phyloP scores from a whole-genome alignment of 2,797 vertebrate genomes.

The Arnoldichthys spilopterus region DNA sequence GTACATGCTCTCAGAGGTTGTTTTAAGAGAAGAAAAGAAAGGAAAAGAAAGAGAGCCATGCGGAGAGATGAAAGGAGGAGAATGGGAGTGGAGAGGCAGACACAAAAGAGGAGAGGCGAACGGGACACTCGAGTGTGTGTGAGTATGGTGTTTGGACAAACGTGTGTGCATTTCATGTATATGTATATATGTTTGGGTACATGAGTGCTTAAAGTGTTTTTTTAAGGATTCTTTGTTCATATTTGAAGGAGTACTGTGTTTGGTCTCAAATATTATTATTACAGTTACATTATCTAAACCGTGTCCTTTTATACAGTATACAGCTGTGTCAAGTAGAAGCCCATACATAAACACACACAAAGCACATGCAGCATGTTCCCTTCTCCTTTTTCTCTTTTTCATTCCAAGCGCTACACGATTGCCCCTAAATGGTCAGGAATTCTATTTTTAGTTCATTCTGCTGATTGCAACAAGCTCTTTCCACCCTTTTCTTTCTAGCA shows the following conservation, averaged over 20 bases:
- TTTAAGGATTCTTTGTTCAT: neutral
- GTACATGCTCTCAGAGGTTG: conserved; percentile 20
- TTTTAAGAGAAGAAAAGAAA: conserved; percentile 43
- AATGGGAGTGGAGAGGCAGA: conserved; percentile 58
- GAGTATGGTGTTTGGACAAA: conserved; percentile 67
- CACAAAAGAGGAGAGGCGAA: conserved; percentile 66
- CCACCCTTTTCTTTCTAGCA: neutral
- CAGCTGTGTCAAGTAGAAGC: neutral
- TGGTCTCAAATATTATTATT: conserved; percentile 4
- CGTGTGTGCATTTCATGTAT: conserved; percentile 22
- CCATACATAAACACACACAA: neutral
- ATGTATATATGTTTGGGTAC: neutral
- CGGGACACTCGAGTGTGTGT: conserved; percentile 67
- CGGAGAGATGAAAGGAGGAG: conserved; percentile 25
- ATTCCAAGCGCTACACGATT: conserved; percentile 12
- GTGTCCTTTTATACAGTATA: conserved; percentile 11
- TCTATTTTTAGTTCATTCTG: conserved; percentile 42
- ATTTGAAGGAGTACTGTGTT: neutral
- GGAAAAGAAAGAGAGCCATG: conserved; percentile 33
- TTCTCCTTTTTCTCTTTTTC: conserved; percentile 23
- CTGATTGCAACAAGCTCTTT: conserved; percentile 19
- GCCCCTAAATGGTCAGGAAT: conserved; percentile 44
- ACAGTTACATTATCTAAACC: neutral
- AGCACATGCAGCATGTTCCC: conserved; percentile 3
- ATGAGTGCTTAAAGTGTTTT: neutral